Percentiles rank a stretch among this genome's conserved stretches.
Evolutionary conservation across 2,888 invertebrate genomes (phyloP).

Genomic region (Melanotus villosus): DNA sequence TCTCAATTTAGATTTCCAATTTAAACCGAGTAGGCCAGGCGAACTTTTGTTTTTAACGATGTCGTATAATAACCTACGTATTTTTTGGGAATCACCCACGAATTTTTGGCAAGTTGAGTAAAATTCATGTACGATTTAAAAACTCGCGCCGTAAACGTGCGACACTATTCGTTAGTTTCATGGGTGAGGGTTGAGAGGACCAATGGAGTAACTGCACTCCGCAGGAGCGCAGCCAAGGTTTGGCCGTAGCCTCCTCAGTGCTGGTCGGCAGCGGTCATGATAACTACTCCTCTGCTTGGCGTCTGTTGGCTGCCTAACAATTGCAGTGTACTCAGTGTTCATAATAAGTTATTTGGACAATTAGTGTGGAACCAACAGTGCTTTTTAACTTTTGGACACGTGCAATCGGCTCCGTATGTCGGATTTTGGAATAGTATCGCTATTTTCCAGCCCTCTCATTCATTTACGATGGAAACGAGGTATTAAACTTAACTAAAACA

Average conservation of each 20-base stretch:
- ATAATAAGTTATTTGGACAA: conserved; percentile 60
- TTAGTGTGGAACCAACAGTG: conserved; percentile 65
- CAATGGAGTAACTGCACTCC: conserved; percentile 37
- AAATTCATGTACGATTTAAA: not conserved
- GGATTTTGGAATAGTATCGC: conserved; percentile 66
- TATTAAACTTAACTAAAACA: conserved; percentile 47
- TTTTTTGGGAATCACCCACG: too few relatives aligned
- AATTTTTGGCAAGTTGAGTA: too few relatives aligned
- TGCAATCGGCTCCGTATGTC: conserved; percentile 65
- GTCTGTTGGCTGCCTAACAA: conserved; percentile 66
- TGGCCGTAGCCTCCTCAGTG: conserved; percentile 68
- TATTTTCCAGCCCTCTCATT: conserved; percentile 61
- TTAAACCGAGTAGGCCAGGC: too few relatives aligned
- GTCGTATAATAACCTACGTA: too few relatives aligned
- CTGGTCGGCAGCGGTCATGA: conserved; percentile 69
- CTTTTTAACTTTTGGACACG: conserved; percentile 62
- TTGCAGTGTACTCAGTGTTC: conserved; percentile 55
- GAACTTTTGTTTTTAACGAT: too few relatives aligned
- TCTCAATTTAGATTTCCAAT: too few relatives aligned
- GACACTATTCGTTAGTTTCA: conserved; percentile 45
- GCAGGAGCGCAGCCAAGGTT: conserved; percentile 53
- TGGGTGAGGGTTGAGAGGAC: conserved; percentile 56
- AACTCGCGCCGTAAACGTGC: conserved; percentile 29
- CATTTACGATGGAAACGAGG: conserved; percentile 66
- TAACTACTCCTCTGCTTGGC: conserved; percentile 70